Evolutionary conservation across 2,113 vertebrate species (phyloP), one percentile per base, ranked within the genome.

Genomic region (Pachyramphus minor): DNA sequence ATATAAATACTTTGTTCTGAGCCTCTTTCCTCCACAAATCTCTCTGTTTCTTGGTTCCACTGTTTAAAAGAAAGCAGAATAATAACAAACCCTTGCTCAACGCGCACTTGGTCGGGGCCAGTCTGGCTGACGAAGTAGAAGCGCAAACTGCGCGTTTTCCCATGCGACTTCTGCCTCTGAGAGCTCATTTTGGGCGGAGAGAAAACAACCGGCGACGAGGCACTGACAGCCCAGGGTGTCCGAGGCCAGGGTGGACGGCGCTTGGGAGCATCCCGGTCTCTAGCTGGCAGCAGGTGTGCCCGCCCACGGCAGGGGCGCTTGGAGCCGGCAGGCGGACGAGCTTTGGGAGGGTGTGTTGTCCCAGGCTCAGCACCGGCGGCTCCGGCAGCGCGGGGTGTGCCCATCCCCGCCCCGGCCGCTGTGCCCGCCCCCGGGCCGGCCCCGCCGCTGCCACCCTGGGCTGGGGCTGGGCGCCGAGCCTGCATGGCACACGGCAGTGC

Each of bases 401-500:
- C 55, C 55, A 37, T 47, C 42, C 28, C 41, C 62, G 27, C 50
- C 77, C 49, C 37, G 96, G 97, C 98, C 73, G 49, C 59, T 97
- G 96, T 93, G 97, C 98, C 95, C 96, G 91, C 97, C 92, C 76
- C 80, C 72, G 72, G 76, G 77, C 89, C 74, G 73, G 31, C 88
- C 69, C 84, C 60, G 60, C 31, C n/a, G 86, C 31, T 49, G 18
- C 87, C 94, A 60, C 87, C 87, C 94, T 71, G 7, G 45, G 76
- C 71, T 45, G 60, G 81, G 53, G 73, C 83, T 49, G 87, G 74
- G 78, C 79, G 58, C 33, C 90, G 84, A 86, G 92, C 66, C 94
- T 97, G 86, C 87, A 96, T 96, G 97, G 98, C n/a, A n/a, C 97
- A 95, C 87, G 91, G 59, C 50, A 39, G 5, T 89, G 84, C 90